Base-by-base conservation (phyloP, 2,797 vertebrate genomes). In the Tadarida brasiliensis region DNA sequence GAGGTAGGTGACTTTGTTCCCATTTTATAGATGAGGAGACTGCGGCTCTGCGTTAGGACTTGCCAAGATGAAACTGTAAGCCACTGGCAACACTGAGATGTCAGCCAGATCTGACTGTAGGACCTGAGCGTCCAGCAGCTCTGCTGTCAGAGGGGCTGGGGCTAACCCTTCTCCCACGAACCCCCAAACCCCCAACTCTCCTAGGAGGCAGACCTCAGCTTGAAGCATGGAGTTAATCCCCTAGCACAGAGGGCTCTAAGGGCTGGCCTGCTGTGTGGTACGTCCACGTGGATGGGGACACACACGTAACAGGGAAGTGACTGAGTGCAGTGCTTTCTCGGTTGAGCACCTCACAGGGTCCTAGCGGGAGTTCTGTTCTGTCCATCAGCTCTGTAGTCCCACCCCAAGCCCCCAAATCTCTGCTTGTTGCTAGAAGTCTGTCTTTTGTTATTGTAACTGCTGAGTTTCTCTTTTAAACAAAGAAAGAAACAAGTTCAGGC, bases 201-300 rank as follows among this genome's bases (percentile, higher is more conserved):
- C 35, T 61, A 35, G 78, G 83, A 73, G 51, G n/a, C 35, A 77
- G 73, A 33, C 30, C 17, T 33, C 22, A 12, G 22, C 16, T 24
- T 11, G 26, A 67, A 68, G 59, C 35, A 7, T 6, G 1, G 54
- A 84, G 7, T 49, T 16, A 33, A 81, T 14, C 24, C 84, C 30
- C 7, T n/a, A 5, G 16, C 35, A n/a, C 20, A 16, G n/a, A 54
- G 26, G 33, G 26, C 17, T 67, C 71, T 20, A 26, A 51, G n/a
- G 59, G 76, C 11, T 28, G 81, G 8, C 20, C 11, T 5, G 47
- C 86, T 81, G 22, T 2, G n/a, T 16, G 49, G 7, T 14, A 1
- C 2, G 7, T 76, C 63, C 4, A 0, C 0, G 0, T 1, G 73
- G 35, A 1, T 0, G 1, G 28, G 65, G 49, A 49, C 4, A 14